Percentiles rank a stretch among this genome's conserved stretches.
These are phyloP conservation scores for Staurois parvus DNA, from an alignment of 2,797 vertebrate species.

Conservation along the genomic window DNA sequence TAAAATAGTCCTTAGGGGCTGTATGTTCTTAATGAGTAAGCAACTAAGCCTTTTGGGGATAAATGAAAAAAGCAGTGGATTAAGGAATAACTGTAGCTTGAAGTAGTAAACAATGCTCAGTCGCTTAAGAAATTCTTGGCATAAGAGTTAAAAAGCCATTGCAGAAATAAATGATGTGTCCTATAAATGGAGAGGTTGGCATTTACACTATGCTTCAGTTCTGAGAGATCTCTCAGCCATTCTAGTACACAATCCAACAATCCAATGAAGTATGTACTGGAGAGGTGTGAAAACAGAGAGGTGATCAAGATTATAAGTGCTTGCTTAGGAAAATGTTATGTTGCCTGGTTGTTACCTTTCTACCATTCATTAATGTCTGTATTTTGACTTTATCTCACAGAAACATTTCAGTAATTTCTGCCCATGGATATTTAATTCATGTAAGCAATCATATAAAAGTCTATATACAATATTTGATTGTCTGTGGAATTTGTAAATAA, in stretches of 20 bases:
- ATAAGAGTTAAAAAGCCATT: conserved; percentile 51
- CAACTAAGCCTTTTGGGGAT: conserved; percentile 47
- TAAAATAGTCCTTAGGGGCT: conserved; percentile 45
- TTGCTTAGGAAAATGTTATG: neutral
- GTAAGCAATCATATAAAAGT: neutral
- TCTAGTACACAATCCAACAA: conserved; percentile 27
- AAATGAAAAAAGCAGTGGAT: conserved; percentile 38
- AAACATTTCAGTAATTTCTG: neutral
- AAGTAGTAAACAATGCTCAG: conserved; percentile 59
- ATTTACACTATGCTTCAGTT: conserved; percentile 42
- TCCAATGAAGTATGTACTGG: conserved; percentile 15
- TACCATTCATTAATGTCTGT: neutral
- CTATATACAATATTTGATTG: neutral
- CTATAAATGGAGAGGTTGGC: conserved; percentile 38
- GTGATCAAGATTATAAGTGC: conserved; percentile 6
- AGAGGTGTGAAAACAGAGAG: conserved; percentile 14
- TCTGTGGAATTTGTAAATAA: neutral
- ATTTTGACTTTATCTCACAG: neutral
- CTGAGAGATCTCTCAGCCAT: conserved; percentile 45
- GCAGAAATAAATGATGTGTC: conserved; percentile 57
- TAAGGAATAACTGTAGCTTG: conserved; percentile 51
- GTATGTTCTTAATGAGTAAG: conserved; percentile 55
- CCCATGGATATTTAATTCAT: neutral
- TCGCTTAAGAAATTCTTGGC: conserved; percentile 56
- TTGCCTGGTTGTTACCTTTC: neutral